A percentile compares a stretch with the other conserved stretches of the same genome.
phyloP scores from a whole-genome alignment of 2,888 invertebrate genomes.

The Eilema depressum region DNA sequence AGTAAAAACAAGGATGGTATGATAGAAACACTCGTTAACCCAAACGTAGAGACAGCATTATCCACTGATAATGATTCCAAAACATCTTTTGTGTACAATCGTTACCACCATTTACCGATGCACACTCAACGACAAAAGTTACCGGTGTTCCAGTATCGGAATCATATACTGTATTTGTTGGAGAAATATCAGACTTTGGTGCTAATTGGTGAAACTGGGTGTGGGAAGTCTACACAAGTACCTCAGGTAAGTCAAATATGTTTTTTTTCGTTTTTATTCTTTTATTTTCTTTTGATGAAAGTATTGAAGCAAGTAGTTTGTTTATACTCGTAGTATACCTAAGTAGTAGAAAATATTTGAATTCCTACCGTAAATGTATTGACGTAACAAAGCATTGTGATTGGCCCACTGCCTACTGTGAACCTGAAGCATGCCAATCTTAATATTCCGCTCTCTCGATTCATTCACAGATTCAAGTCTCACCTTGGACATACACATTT shows the following conservation, averaged over 20 bases:
- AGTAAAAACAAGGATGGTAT: conserved; percentile 75
- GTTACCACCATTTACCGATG: conserved; percentile 93
- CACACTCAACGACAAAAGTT: conserved; percentile 94
- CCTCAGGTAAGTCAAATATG: conserved; percentile 90
- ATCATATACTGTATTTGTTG: conserved; percentile 94
- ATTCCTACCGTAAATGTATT: too few species aligned
- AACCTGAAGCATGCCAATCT: too few species aligned
- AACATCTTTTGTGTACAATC: conserved; percentile 94
- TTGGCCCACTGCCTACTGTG: too few species aligned
- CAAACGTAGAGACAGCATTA: conserved; percentile 73
- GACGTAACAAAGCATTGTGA: too few species aligned
- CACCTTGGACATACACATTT: too few species aligned
- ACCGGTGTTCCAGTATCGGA: conserved; percentile 94
- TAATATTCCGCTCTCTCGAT: too few species aligned
- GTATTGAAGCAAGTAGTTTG: too few species aligned
- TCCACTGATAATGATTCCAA: conserved; percentile 87
- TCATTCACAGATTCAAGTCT: too few species aligned
- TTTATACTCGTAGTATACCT: too few species aligned
- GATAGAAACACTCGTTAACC: conserved; percentile 75
- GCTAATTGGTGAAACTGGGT: conserved; percentile 97
- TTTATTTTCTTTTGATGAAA: too few species aligned
- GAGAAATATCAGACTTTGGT: conserved; percentile 97
- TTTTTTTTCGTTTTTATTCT: not conserved
- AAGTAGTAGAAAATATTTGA: too few species aligned
- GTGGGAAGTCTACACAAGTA: conserved; percentile 98